Evolutionary conservation across 2,888 invertebrate genomes (phyloP), one percentile per base, ranked within the genome.

Genomic region (Pteria penguin): DNA sequence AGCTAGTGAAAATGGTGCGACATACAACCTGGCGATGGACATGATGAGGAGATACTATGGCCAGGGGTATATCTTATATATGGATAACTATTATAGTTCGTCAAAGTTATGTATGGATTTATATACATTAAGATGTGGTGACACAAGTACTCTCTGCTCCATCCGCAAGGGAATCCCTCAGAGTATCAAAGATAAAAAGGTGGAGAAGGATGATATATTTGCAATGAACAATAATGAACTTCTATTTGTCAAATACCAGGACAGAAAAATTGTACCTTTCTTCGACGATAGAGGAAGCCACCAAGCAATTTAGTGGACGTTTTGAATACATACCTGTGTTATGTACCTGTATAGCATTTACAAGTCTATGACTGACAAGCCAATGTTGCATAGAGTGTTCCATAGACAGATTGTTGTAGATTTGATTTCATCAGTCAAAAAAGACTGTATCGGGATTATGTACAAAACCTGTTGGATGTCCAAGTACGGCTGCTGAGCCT

Each of bases 161-260:
- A 80, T 72, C 55, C 27, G 73, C n/a, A 69, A 61, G 27, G 78
- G 80, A 33, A 66, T 80, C 4, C 80, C 80, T 14, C 66, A 70
- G 14, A 4, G 4, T 3, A 27, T 80, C 0, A 74, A 77, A 54
- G 57, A 66, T 26, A 76, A 55, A 45, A n/a, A 33, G 29, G 57
- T 63, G 5, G 60, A 29, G n/a, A 71, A 72, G 57, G 67, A 60
- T n/a, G 62, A 76, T 18, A 45, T 27, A 8, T 65, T 60, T 31
- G 24, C 29, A 14, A 54, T 72, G 33, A 27, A 33, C 8, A 63
- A 72, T 33, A 27, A 45, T 24, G 29, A 67, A 14, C 69, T 72
- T 14, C 11, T 69, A n/a, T 22, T 76, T 54, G 31, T 63, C 27
- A 76, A 68, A 33, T 72, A 58, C 52, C 65, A 79, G 58, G 79